Conservation (phyloP, 2,113 vertebrate genomes). For the Egretta garzetta region DNA sequence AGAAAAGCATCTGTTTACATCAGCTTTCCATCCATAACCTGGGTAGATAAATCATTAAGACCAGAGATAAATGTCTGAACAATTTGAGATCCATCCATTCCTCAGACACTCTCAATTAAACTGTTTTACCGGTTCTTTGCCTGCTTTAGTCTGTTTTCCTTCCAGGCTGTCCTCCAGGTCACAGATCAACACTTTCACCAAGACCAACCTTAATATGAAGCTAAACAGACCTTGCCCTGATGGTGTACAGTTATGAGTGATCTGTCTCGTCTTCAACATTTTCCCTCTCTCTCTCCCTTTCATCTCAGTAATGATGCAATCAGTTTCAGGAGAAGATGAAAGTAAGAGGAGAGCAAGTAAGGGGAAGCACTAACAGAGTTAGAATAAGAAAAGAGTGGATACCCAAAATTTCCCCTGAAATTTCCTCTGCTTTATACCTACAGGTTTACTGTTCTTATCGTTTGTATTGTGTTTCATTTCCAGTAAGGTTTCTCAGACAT, state of each 20-base stretch:
- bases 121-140: neutral
- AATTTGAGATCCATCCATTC: neutral
- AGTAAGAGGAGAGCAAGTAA: neutral
- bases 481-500: neutral
- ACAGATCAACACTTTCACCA: neutral
- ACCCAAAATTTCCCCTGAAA: neutral
- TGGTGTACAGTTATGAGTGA: neutral
- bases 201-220: neutral
- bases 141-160: neutral
- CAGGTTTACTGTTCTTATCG: neutral
- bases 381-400: neutral
- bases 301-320: neutral
- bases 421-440: neutral
- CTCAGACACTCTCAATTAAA: neutral
- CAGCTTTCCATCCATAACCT: neutral
- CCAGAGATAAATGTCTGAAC: neutral
- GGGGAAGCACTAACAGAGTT: neutral
- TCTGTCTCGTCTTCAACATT: neutral
- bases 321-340: neutral
- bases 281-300: neutral
- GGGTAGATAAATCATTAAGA: neutral
- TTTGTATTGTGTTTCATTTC: neutral
- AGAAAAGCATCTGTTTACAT: neutral
- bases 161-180: neutral
- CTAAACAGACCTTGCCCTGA: neutral